phyloP scores from a whole-genome alignment of 2,888 invertebrate genomes.

The Cephus nigrinus region DNA sequence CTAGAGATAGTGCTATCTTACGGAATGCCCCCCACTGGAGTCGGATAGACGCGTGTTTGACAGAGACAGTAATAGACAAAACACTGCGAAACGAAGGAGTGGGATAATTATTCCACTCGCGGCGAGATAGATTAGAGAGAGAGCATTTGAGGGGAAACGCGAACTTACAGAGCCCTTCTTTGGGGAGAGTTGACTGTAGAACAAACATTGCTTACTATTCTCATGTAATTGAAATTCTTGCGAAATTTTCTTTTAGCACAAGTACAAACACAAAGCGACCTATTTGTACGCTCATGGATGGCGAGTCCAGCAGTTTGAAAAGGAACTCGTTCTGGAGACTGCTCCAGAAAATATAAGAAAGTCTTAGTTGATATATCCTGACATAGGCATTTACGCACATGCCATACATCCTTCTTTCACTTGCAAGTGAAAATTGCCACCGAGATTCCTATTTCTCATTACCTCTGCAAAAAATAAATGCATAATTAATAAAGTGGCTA shows the following conservation, averaged over 20 bases:
- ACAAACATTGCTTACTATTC: neutral
- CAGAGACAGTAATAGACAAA: no score
- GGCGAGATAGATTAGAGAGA: no score
- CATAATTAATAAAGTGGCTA: neutral
- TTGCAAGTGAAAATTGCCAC: constrained; percentile 2
- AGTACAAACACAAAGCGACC: neutral
- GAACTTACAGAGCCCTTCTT: no score
- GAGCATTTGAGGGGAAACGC: no score
- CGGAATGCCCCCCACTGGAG: no score
- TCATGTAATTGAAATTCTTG: neutral
- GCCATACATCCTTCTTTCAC: neutral
- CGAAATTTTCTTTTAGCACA: neutral
- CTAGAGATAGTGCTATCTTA: no score
- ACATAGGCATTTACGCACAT: neutral
- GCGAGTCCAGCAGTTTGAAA: constrained; percentile 1
- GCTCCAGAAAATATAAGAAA: constrained; percentile 47
- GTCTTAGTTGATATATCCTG: constrained; percentile 15
- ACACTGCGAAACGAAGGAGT: no score
- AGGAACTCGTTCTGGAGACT: constrained; percentile 44
- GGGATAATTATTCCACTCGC: no score
- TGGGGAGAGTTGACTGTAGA: neutral
- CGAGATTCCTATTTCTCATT: neutral
- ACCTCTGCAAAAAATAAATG: neutral
- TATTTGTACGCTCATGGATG: neutral
- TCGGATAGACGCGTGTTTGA: no score